phyloP scores from a whole-genome alignment of 2,113 vertebrate genomes.

The Micronycteris hirsuta region DNA sequence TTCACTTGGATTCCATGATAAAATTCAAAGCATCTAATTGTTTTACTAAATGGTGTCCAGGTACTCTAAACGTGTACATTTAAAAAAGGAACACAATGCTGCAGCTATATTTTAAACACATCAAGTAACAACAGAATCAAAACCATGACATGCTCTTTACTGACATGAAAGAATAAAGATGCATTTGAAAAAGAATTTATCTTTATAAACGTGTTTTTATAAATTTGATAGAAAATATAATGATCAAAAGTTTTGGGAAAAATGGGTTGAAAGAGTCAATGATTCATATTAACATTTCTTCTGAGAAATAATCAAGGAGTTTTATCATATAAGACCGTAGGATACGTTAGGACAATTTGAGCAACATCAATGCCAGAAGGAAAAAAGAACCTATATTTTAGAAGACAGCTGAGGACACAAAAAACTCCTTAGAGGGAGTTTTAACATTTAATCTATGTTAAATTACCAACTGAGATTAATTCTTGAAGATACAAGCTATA shows the following conservation, averaged over 20 bases:
- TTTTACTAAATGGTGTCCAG: not conserved
- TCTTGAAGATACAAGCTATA: not conserved
- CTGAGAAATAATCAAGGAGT: not conserved
- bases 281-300: not conserved
- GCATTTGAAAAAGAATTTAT: not conserved
- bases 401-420: not conserved
- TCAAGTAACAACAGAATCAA: not conserved
- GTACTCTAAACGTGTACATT: not conserved
- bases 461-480: not conserved
- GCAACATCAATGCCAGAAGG: not conserved
- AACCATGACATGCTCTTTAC: not conserved
- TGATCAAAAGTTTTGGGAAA: not conserved
- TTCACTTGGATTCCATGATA: not conserved
- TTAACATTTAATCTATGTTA: not conserved
- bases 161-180: not conserved
- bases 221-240: not conserved
- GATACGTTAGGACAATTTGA: not conserved
- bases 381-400: not conserved
- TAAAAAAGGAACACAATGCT: not conserved
- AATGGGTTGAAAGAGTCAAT: not conserved
- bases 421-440: not conserved
- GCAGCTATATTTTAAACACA: not conserved
- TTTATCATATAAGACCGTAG: not conserved
- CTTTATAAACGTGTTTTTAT: not conserved
- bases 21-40: not conserved